These are phyloP conservation scores for Cloeon dipterum DNA, from an alignment of 2,888 invertebrate genomes.

Conservation along the genomic window DNA sequence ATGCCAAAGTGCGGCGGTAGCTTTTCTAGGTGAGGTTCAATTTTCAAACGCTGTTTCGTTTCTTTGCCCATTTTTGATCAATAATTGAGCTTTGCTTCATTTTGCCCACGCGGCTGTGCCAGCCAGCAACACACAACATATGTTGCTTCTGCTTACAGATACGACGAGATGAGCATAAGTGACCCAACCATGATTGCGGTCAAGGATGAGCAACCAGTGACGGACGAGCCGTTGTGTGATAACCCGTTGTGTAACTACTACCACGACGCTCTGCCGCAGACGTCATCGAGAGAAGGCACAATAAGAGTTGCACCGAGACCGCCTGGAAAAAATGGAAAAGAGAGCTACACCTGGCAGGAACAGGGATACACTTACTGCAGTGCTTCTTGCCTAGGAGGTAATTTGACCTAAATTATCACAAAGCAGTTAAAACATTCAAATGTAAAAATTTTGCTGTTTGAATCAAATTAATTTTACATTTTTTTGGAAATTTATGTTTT, in stretches of 20 bases:
- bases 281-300: slow-evolving; percentile 8
- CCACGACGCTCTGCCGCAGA: neutral
- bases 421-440: neutral
- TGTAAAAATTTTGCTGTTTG: neutral
- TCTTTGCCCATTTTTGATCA: too few relatives aligned
- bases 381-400: slow-evolving; percentile 74
- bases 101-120: too few relatives aligned
- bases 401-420: too few relatives aligned
- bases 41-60: too few relatives aligned
- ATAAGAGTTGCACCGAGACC: slow-evolving; percentile 9
- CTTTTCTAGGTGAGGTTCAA: too few relatives aligned
- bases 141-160: too few relatives aligned
- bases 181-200: too few relatives aligned
- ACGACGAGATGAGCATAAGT: too few relatives aligned
- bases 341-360: slow-evolving; percentile 73
- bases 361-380: slow-evolving; percentile 84
- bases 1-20: slow-evolving; percentile 31
- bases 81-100: too few relatives aligned
- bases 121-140: too few relatives aligned
- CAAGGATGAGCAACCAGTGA: too few relatives aligned
- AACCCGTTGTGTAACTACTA: slow-evolving; percentile 15
- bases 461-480: neutral
- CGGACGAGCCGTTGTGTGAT: slow-evolving; percentile 16
- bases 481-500: neutral
- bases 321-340: slow-evolving; percentile 43